A percentile compares a stretch with the other conserved stretches of the same genome.
phyloP scores from a whole-genome alignment of 2,797 vertebrate species.

The Chrosomus eos region DNA sequence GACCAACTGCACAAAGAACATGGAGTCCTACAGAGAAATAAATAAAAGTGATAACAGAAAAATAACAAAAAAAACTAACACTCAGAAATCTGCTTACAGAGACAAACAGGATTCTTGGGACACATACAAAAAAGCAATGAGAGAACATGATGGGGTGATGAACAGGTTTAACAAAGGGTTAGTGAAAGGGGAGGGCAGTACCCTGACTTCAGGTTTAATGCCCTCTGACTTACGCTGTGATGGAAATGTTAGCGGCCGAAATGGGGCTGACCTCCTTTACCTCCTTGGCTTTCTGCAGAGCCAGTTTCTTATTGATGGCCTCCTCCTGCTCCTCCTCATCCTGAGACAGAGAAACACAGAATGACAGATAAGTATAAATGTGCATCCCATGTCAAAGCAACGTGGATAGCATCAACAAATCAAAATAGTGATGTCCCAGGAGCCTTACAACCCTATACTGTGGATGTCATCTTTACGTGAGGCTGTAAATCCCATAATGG shows the following conservation, averaged over 20 bases:
- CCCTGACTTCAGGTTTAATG: conserved; percentile 11
- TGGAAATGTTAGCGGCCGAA: conserved; percentile 92
- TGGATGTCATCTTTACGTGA: conserved; percentile 43
- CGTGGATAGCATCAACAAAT: conserved; percentile 40
- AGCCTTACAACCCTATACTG: conserved; percentile 7
- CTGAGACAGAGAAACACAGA: conserved; percentile 68
- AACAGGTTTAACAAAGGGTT: conserved; percentile 8
- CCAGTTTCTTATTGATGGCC: conserved; percentile 93
- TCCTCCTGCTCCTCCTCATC: conserved; percentile 97
- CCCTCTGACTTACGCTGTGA: conserved; percentile 88
- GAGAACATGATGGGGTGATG: conserved; percentile 4
- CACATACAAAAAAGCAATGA: background rate
- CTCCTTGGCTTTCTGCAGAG: conserved; percentile 94
- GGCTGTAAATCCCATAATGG: conserved; percentile 42
- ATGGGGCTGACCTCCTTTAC: conserved; percentile 97
- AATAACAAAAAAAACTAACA: conserved; percentile 25
- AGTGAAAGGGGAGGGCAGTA: conserved; percentile 14
- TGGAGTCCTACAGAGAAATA: conserved; percentile 41
- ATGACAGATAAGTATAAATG: conserved; percentile 5
- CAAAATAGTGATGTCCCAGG: conserved; percentile 30
- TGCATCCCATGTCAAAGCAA: conserved; percentile 2
- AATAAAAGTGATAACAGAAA: conserved; percentile 46
- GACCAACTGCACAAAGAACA: conserved; percentile 44
- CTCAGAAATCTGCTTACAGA: conserved; percentile 2
- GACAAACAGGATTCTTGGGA: conserved; percentile 1